These are phyloP conservation scores for Madoqua kirkii DNA, from an alignment of 2,113 vertebrate species.

Conservation along the genomic window DNA sequence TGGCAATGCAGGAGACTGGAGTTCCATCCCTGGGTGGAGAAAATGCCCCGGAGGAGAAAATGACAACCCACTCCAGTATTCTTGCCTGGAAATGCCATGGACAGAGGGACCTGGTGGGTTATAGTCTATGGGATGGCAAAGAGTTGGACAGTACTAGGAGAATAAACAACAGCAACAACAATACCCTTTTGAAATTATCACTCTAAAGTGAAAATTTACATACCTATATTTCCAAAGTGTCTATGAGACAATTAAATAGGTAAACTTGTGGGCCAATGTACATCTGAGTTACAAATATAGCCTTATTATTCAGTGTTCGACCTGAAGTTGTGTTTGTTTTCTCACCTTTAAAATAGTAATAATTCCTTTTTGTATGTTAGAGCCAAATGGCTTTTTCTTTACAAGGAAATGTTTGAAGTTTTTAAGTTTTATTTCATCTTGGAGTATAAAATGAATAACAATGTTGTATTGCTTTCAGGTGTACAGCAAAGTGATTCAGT, in stretches of 20 bases:
- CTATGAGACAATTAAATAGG: neutral
- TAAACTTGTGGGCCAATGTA: neutral
- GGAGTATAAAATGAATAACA: neutral
- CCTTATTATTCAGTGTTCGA: neutral
- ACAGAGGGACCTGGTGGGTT: neutral
- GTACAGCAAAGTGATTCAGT: neutral
- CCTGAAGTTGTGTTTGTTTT: neutral
- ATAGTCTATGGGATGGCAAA: neutral
- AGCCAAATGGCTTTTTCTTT: neutral
- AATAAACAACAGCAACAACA: neutral
- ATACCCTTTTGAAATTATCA: neutral
- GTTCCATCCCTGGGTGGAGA: neutral
- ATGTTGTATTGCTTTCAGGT: neutral
- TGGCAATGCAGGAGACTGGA: neutral
- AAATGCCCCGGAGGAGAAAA: neutral
- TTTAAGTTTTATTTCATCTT: neutral
- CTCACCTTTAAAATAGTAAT: neutral
- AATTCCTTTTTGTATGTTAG: neutral
- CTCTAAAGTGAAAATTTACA: neutral
- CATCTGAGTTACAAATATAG: neutral
- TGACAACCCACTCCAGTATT: neutral
- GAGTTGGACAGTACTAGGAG: rapidly evolving
- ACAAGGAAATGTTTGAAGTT: neutral
- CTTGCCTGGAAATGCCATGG: neutral
- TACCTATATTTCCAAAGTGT: neutral